Percentiles rank a stretch among this genome's conserved stretches.
Conservation (phyloP, 64 coral and sea anemone species). For the Astreopora myriophthalma region DNA sequence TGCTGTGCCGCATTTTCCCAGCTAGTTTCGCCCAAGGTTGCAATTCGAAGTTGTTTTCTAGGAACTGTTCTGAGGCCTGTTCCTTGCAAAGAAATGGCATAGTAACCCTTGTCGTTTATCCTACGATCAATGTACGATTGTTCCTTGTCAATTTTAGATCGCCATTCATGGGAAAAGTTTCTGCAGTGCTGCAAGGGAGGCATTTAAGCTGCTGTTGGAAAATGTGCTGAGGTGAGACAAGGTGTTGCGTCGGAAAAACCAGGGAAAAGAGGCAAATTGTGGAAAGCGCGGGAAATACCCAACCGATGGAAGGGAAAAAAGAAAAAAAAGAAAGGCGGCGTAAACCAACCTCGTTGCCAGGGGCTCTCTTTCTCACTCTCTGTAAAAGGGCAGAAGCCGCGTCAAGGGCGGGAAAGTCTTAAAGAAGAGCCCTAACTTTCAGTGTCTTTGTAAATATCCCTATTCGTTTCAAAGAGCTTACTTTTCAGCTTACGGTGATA, state of each 20-base stretch:
- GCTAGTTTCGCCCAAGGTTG: no score
- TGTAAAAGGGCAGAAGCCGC: neutral
- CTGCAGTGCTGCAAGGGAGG: slow-evolving; percentile 86
- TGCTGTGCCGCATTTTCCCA: no score
- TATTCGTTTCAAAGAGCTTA: neutral
- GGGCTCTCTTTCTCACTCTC: no score
- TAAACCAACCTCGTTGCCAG: no score
- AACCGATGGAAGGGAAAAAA: no score
- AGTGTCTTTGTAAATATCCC: neutral
- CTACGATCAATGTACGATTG: neutral
- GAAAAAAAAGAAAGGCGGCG: no score
- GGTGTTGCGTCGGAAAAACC: neutral
- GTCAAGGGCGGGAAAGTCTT: neutral
- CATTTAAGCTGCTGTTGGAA: slow-evolving; percentile 83
- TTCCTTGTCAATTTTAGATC: slow-evolving; percentile 58
- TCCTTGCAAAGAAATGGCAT: neutral
- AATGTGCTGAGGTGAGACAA: slow-evolving; percentile 83
- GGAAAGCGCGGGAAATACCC: neutral
- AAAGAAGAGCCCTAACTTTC: neutral
- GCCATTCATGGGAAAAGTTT: slow-evolving; percentile 98
- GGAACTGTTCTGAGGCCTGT: no score
- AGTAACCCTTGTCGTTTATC: neutral
- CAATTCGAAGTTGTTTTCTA: no score
- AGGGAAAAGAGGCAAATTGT: no score
- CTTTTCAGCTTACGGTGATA: neutral